Conservation (phyloP, 2,797 vertebrate species). For the Champsocephalus gunnari region DNA sequence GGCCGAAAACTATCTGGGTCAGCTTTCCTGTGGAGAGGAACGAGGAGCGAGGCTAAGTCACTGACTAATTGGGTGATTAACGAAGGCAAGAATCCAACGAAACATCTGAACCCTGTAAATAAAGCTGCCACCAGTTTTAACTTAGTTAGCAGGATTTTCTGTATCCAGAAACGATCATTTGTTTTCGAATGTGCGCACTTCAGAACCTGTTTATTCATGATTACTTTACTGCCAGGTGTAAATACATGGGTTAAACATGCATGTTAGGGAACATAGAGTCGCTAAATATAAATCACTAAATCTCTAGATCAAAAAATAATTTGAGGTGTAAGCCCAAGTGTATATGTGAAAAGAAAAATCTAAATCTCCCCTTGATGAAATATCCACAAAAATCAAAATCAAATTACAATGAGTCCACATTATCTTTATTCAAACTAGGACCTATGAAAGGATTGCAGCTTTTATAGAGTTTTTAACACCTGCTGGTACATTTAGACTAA, state of each 20-base stretch:
- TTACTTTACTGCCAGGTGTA: neutral
- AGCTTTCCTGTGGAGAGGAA: constrained; percentile 88
- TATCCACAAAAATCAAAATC: neutral
- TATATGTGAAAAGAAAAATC: neutral
- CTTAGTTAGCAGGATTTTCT: no score
- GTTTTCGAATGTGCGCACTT: no score
- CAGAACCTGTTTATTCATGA: no score
- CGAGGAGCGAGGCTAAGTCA: neutral
- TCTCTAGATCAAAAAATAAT: neutral
- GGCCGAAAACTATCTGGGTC: constrained; percentile 98
- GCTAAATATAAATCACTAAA: neutral
- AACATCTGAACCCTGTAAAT: no score
- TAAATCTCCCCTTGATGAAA: neutral
- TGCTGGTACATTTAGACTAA: neutral
- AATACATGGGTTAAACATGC: constrained; percentile 1
- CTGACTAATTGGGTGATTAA: neutral
- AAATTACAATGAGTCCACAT: neutral
- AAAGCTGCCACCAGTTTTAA: no score
- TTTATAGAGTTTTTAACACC: no score
- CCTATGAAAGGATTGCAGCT: constrained; percentile 12
- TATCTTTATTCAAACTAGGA: constrained; percentile 4
- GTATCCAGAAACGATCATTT: no score
- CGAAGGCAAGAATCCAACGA: no score
- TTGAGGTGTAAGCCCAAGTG: neutral
- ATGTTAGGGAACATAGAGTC: neutral